Evolutionary conservation across 2,113 vertebrate species (phyloP).

Genomic region (Bostrychus sinensis): DNA sequence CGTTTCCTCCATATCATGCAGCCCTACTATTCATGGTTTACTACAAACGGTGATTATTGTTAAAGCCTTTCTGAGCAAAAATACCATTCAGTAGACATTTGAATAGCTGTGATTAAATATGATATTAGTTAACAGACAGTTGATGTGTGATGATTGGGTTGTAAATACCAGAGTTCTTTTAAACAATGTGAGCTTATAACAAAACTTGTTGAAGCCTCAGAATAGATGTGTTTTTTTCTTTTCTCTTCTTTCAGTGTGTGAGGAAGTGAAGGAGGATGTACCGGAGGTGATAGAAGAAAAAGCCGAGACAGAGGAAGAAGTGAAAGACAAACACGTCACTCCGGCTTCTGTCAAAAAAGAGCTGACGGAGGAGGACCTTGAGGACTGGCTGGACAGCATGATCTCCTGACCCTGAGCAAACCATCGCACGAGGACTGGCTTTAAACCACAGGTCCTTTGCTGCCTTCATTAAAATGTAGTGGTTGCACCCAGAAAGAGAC

Average conservation of each 20-base stretch:
- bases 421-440: not conserved
- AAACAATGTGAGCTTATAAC: too few relatives aligned
- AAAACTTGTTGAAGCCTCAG: too few relatives aligned
- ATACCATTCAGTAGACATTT: too few relatives aligned
- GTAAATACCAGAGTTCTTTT: too few relatives aligned
- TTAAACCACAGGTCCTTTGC: not conserved
- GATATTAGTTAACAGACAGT: too few relatives aligned
- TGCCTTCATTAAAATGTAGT: not conserved
- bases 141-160: too few relatives aligned
- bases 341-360: slow-evolving; percentile 51
- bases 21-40: too few relatives aligned
- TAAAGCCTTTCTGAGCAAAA: too few relatives aligned
- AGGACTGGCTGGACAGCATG: slow-evolving; percentile 98
- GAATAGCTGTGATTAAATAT: too few relatives aligned
- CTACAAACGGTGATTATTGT: too few relatives aligned
- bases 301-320: slow-evolving; percentile 24
- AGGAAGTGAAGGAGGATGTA: slow-evolving; percentile 36
- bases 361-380: slow-evolving; percentile 91
- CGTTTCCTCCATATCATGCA: too few relatives aligned
- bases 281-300: not conserved
- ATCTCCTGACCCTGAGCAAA: slow-evolving; percentile 80
- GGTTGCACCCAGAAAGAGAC: not conserved
- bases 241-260: slow-evolving; percentile 26
- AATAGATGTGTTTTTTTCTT: not conserved
- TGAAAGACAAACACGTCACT: slow-evolving; percentile 14